Evolutionary conservation across 2,888 invertebrate species (phyloP).

Genomic region (Subacronicta megacephala): DNA sequence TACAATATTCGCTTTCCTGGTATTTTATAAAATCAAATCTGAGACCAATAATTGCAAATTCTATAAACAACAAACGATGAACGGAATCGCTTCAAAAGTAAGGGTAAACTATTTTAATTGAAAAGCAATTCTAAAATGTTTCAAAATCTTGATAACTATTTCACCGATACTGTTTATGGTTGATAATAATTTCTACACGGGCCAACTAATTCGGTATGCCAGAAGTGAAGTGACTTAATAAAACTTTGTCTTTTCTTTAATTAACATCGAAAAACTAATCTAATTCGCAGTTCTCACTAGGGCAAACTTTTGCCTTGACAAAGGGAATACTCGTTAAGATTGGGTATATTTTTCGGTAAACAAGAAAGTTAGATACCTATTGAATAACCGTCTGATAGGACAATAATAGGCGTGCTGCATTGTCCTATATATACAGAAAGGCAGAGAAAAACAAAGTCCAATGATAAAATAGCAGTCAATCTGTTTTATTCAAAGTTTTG

Average conservation of each 20-base stretch:
- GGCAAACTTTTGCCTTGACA: constrained; percentile 38
- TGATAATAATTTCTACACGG: constrained; percentile 43
- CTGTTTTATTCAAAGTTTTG: constrained; percentile 69
- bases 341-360: constrained; percentile 21
- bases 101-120: constrained; percentile 23
- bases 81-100: constrained; percentile 1
- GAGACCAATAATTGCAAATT: constrained; percentile 4
- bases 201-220: constrained; percentile 55
- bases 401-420: constrained; percentile 20
- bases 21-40: constrained; percentile 9
- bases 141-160: constrained; percentile 18
- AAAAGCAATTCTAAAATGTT: constrained; percentile 23
- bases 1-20: background rate
- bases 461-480: constrained; percentile 65
- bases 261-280: constrained; percentile 61
- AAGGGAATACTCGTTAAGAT: constrained; percentile 31
- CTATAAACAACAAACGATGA: background rate
- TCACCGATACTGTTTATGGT: constrained; percentile 43
- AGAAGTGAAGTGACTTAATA: constrained; percentile 47
- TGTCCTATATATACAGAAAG: constrained; percentile 34
- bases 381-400: constrained; percentile 11
- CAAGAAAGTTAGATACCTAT: constrained; percentile 11
- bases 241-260: constrained; percentile 61
- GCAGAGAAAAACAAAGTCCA: constrained; percentile 47
- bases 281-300: constrained; percentile 54